Percentiles rank a stretch among this genome's conserved stretches.
Conservation (phyloP, 2,888 invertebrate species). For the Lithophane socia region DNA sequence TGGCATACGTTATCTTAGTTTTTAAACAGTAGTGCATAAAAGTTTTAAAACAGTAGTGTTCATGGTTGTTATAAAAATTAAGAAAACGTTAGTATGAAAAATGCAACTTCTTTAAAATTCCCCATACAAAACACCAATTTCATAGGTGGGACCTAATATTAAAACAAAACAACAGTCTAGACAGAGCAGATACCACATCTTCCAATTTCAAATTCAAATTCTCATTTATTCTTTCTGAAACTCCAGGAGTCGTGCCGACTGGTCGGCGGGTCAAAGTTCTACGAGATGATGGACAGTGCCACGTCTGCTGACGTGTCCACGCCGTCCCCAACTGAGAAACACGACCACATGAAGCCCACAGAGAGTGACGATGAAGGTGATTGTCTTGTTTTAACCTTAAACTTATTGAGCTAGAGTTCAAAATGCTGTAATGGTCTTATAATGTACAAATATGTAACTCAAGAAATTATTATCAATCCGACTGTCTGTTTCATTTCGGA, state of each 20-base stretch:
- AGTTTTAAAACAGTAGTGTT: too few species aligned
- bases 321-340: conserved; percentile 92
- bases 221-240: conserved; percentile 9
- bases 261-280: conserved; percentile 89
- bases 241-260: conserved; percentile 85
- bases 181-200: not conserved
- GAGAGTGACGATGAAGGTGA: conserved; percentile 94
- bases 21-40: too few species aligned
- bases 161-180: too few species aligned
- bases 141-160: too few species aligned
- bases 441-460: not conserved
- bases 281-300: conserved; percentile 83
- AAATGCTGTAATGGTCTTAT: not conserved
- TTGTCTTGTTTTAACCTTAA: conserved; percentile 1
- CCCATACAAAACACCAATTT: too few species aligned
- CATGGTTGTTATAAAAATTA: too few species aligned
- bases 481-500: conserved; percentile 31
- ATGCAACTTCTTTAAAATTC: too few species aligned
- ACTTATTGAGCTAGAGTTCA: not conserved
- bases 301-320: conserved; percentile 77
- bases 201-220: not conserved
- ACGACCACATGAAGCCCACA: conserved; percentile 94
- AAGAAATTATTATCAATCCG: conserved; percentile 15
- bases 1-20: too few species aligned
- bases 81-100: too few species aligned